Conservation (phyloP, 1,140 invertebrate species). For the Drosophila trapezifrons region DNA sequence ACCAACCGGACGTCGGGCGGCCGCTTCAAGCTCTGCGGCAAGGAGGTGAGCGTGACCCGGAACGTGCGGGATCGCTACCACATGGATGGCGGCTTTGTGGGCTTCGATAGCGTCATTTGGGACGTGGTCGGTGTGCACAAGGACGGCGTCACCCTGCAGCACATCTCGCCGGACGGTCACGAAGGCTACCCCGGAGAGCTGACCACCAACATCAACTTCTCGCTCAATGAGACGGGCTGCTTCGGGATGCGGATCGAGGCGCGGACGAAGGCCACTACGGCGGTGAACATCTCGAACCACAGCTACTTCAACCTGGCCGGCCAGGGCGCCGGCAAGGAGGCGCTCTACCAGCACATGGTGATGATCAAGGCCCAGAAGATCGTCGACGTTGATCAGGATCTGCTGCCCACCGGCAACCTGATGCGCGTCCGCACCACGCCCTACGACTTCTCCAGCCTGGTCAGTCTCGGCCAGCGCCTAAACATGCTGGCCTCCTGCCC, state of each 20-base stretch:
- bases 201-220: conserved; percentile 88
- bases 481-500: conserved; percentile 74
- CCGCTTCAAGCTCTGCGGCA: conserved; percentile 87
- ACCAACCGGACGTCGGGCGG: conserved; percentile 92
- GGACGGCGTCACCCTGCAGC: conserved; percentile 86
- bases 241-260: conserved; percentile 90
- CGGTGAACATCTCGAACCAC: conserved; percentile 95
- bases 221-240: conserved; percentile 89
- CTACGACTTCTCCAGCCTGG: conserved; percentile 89
- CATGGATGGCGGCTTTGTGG: conserved; percentile 93
- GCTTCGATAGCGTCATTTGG: conserved; percentile 93
- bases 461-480: conserved; percentile 85
- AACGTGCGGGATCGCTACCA: conserved; percentile 89
- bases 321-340: conserved; percentile 85
- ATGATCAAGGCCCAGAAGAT: conserved; percentile 90
- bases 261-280: conserved; percentile 90
- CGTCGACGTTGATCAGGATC: conserved; percentile 89
- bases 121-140: conserved; percentile 76
- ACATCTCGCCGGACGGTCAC: conserved; percentile 91
- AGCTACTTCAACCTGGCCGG: conserved; percentile 96
- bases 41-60: conserved; percentile 88
- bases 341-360: conserved; percentile 90
- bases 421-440: conserved; percentile 87
- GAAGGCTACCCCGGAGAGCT: conserved; percentile 94
- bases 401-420: conserved; percentile 92